Evolutionary conservation across 2,113 vertebrate species (phyloP), one percentile per base, ranked within the genome.

Genomic region (Dasypus novemcinctus): DNA sequence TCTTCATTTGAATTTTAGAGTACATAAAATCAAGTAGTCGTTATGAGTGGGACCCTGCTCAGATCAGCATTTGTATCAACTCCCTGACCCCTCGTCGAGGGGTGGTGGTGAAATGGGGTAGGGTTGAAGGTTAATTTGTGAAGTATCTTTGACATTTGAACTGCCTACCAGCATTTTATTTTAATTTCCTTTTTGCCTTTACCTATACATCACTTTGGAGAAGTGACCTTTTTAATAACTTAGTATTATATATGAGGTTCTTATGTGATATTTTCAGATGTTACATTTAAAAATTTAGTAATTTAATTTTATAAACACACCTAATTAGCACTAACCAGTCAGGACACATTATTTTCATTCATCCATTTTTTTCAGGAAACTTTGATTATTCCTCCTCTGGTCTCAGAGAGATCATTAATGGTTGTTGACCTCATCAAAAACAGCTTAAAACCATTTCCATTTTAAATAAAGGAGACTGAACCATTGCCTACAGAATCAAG

Each of bases 371-470:
- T 57, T 57, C 21, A 78, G 82, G 54, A 95, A 94, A 74, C 69
- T 52, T n/a, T 71, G 41, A 52, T 80, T 84, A 63, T n/a, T 90
- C 54, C n/a, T 92, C 6, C 38, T 95, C 43, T 94, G 68, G 82
- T 61, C 74, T 63, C 63, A 69, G 6, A 23, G 18, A 87, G 88
- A 72, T 10, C 46, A 20, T 14, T 74, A 27, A 12, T 87, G 61
- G 49, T 68, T 84, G 38, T n/a, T 83, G 87, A 93, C 63, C 33
- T 83, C 57, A 80, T 69, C 46, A 76, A 91, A 91, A 85, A 52
- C 21, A 79, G 41, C 68, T 81, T 7, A 9, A 82, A 91, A 59
- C 71, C 7, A 33, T 92, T 86, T 93, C n/a, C 43, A 63, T 66
- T 64, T 84, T 49, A 76, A 92, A 78, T 43, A 68, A 36, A 86